phyloP scores from a whole-genome alignment of 2,113 vertebrate genomes.

The Ploceus nigricollis region DNA sequence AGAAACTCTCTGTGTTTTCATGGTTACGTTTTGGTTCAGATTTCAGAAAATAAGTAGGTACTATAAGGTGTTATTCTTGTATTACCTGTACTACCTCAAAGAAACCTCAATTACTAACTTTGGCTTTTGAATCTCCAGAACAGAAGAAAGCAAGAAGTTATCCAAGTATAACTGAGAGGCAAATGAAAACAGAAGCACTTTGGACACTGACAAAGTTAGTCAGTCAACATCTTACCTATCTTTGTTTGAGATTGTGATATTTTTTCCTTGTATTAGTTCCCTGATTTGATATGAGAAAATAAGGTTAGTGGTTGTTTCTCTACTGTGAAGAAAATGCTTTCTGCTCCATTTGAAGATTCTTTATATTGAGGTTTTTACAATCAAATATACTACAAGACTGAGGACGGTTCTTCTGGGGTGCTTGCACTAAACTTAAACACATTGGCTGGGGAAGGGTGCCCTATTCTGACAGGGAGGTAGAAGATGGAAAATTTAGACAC shows the following conservation, averaged over 20 bases:
- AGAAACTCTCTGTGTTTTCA: not conserved
- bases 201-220: not conserved
- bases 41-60: not conserved
- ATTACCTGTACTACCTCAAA: not conserved
- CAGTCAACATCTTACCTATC: not conserved
- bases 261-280: not conserved
- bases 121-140: not conserved
- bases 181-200: not conserved
- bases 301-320: not conserved
- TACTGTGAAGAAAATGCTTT: not conserved
- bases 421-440: not conserved
- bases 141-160: not conserved
- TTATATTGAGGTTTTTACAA: not conserved
- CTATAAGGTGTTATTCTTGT: not conserved
- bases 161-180: not conserved
- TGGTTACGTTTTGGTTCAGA: not conserved
- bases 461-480: not conserved
- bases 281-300: not conserved
- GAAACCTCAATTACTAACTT: not conserved
- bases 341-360: not conserved
- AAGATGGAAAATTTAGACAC: not conserved
- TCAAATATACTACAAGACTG: not conserved
- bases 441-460: not conserved
- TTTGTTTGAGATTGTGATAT: not conserved
- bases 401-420: not conserved